Evolutionary conservation across 2,113 vertebrate species (phyloP).

Genomic region (Pseudorhombus dupliciocellatus): DNA sequence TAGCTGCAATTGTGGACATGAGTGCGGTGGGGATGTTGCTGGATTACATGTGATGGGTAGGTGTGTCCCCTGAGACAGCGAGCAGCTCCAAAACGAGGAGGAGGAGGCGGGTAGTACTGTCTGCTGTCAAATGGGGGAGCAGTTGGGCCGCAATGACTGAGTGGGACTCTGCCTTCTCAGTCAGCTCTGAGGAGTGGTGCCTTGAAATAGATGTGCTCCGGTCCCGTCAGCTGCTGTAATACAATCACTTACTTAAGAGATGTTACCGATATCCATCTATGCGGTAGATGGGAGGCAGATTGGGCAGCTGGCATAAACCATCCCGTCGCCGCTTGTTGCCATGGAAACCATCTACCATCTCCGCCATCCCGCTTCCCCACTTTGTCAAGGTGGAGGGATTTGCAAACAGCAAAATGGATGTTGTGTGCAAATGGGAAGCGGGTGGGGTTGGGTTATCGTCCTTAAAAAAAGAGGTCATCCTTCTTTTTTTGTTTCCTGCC

Average conservation of each 20-base stretch:
- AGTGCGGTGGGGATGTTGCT: too few species aligned
- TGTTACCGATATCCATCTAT: conserved; percentile 55
- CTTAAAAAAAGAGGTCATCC: conserved; percentile 39
- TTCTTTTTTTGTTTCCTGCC: conserved; percentile 12
- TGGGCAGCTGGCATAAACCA: conserved; percentile 40
- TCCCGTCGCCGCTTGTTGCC: conserved; percentile 33
- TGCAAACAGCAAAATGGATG: conserved; percentile 32
- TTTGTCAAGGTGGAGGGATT: conserved; percentile 51
- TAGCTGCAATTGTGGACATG: background rate
- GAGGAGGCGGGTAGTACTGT: conserved; percentile 18
- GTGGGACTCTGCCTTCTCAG: conserved; percentile 45
- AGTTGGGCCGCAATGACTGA: conserved; percentile 55
- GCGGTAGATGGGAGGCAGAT: conserved; percentile 35
- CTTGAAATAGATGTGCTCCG: conserved; percentile 67
- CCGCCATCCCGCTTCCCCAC: background rate
- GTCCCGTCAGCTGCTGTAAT: conserved; percentile 60
- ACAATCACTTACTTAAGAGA: conserved; percentile 70
- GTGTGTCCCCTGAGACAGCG: conserved; percentile 30
- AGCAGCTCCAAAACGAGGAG: background rate
- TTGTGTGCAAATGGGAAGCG: conserved; percentile 14
- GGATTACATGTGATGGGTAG: conserved; percentile 55
- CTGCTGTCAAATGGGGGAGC: conserved; percentile 63
- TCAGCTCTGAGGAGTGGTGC: conserved; percentile 49
- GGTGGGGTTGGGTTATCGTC: background rate
- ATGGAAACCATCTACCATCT: conserved; percentile 24